These are phyloP conservation scores for Phasianus colchicus DNA, from an alignment of 2,113 vertebrate genomes.

Conservation along the genomic window DNA sequence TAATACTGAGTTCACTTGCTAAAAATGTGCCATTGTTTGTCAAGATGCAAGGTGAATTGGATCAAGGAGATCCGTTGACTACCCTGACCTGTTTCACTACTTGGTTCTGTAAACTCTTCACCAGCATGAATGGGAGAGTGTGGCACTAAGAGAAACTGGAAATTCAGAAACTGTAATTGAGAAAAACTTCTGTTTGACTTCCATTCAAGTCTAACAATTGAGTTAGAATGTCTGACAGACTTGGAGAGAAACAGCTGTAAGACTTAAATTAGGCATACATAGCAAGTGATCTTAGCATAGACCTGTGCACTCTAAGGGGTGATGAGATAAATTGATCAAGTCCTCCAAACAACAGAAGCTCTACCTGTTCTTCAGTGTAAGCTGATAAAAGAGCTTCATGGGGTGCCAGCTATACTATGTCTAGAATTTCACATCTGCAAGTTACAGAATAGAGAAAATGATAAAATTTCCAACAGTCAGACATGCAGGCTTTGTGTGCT, in stretches of 20 bases:
- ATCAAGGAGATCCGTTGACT: neutral
- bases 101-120: neutral
- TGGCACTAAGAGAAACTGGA: neutral
- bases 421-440: neutral
- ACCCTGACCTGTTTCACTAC: fast-evolving
- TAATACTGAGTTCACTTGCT: neutral
- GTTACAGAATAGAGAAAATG: neutral
- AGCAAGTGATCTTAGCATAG: neutral
- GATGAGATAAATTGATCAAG: neutral
- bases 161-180: neutral
- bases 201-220: neutral
- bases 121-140: neutral
- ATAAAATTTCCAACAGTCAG: neutral
- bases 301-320: neutral
- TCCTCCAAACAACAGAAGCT: neutral
- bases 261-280: slow-evolving; percentile 30
- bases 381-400: neutral
- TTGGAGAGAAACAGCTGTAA: neutral
- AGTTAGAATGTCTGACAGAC: slow-evolving; percentile 7
- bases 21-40: neutral
- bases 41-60: neutral
- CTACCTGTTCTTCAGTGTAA: neutral
- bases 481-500: neutral
- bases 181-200: neutral
- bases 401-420: neutral